Base-by-base conservation (phyloP, 2,888 invertebrate genomes). In the Amphiduros pacificus region DNA sequence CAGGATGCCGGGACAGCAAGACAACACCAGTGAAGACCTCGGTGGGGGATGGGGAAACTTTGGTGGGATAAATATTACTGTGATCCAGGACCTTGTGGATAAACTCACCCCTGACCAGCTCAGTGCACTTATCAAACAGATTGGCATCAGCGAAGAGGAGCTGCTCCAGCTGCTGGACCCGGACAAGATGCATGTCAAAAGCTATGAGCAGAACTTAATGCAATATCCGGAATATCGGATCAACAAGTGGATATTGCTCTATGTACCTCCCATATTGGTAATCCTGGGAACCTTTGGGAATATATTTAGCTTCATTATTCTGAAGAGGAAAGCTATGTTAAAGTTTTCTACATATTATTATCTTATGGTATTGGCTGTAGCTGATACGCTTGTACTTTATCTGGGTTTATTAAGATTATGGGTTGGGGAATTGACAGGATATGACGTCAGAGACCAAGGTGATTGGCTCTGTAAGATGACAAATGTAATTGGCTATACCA, bases 221-320 rank as follows among this genome's bases (percentile, higher is more conserved):
- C 28, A 61, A 32, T 66, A 55, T 36, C 31, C 31, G 24, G 59
- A 51, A 28, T 66, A 51, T 53, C 57, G 64, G 49, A 41, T 65
- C 11, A 71, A 74, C 59, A 74, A 73, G 64, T 22, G 62, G 17
- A 64, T 78, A 24, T 58, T 70, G 28, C 58, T 75, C 2, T 74
- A 74, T 58, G 65, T 75, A 0, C 76, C 79, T 2, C 77, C 77
- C 5, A 40, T 78, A 5, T 61, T 79, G 11, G 60, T 79, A 5
- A 51, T 76, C 4, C 60, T 78, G 4, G 79, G 79, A 1, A 75
- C 76, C 1, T 64, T 78, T 31, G 79, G 79, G n/a, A 79, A 79
- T 56, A 61, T 75, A 9, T 67, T 77, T 55, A 72, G 78, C 11
- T 76, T 78, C 55, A 62, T 71, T 27, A 73, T 78, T n/a, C 68